Percentiles rank a stretch among this genome's conserved stretches.
phyloP scores from a whole-genome alignment of 2,113 vertebrate genomes.

The Heptranchias perlo region DNA sequence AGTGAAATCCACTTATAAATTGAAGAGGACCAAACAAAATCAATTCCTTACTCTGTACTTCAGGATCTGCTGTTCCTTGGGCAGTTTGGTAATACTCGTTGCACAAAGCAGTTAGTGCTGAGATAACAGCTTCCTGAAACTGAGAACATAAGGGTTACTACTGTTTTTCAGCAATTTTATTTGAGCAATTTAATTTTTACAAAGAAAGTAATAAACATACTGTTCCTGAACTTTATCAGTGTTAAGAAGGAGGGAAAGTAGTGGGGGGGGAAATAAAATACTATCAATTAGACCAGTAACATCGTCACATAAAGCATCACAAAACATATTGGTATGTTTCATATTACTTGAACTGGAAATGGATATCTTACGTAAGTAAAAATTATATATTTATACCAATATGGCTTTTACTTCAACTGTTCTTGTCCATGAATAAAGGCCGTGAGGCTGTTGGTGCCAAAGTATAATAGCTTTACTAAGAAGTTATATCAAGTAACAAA shows the following conservation, averaged over 20 bases:
- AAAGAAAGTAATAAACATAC: neutral
- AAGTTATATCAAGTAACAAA: too few relatives aligned
- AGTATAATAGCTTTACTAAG: too few relatives aligned
- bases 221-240: neutral
- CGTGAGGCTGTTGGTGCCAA: too few relatives aligned
- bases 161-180: neutral
- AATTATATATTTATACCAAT: too few relatives aligned
- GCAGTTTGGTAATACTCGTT: constrained; percentile 65
- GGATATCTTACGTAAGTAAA: neutral
- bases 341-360: neutral
- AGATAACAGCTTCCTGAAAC: constrained; percentile 66
- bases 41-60: constrained; percentile 65
- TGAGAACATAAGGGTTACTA: neutral
- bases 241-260: neutral
- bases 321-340: neutral
- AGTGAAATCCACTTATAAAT: neutral
- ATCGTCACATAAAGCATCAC: neutral
- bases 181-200: neutral
- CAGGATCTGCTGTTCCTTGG: constrained; percentile 55
- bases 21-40: neutral
- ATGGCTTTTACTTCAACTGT: too few relatives aligned
- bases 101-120: constrained; percentile 73
- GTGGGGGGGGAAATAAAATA: neutral
- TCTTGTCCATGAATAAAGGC: too few relatives aligned
- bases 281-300: neutral